Evolutionary conservation across 2,113 vertebrate genomes (phyloP).

Genomic region (Tyrannus savana): DNA sequence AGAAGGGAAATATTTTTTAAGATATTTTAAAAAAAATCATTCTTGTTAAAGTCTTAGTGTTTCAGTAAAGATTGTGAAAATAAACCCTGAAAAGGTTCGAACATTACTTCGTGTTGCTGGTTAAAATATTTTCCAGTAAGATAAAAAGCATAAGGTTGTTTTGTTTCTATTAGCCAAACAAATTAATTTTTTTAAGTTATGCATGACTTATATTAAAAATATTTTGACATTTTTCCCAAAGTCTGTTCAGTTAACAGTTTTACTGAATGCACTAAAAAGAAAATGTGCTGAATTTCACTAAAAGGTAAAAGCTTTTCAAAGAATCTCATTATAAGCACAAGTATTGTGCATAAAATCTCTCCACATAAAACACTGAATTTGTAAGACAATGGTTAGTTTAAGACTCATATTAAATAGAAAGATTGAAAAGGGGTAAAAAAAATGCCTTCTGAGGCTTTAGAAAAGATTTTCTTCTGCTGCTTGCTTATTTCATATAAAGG

Average conservation of each 20-base stretch:
- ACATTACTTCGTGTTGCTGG: not conserved
- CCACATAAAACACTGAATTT: not conserved
- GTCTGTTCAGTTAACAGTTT: not conserved
- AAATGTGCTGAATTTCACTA: not conserved
- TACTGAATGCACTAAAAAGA: not conserved
- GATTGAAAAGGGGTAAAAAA: not conserved
- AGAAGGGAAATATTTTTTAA: not conserved
- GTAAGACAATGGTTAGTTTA: not conserved
- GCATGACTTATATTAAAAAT: not conserved
- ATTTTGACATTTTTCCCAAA: not conserved
- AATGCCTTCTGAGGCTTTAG: not conserved
- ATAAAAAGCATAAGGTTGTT: fast-evolving
- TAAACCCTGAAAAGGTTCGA: not conserved
- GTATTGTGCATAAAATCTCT: not conserved
- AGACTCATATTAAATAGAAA: not conserved
- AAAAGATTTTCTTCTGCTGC: not conserved
- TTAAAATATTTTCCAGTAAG: not conserved
- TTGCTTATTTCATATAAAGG: not conserved
- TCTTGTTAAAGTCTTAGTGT: not conserved
- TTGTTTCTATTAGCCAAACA: not conserved
- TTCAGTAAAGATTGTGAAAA: not conserved
- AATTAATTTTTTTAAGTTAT: not conserved
- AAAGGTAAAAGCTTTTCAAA: not conserved
- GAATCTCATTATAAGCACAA: not conserved
- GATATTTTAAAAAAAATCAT: not conserved